Conservation (phyloP, 2,797 vertebrate genomes). For the Microctenopoma lineatum region DNA sequence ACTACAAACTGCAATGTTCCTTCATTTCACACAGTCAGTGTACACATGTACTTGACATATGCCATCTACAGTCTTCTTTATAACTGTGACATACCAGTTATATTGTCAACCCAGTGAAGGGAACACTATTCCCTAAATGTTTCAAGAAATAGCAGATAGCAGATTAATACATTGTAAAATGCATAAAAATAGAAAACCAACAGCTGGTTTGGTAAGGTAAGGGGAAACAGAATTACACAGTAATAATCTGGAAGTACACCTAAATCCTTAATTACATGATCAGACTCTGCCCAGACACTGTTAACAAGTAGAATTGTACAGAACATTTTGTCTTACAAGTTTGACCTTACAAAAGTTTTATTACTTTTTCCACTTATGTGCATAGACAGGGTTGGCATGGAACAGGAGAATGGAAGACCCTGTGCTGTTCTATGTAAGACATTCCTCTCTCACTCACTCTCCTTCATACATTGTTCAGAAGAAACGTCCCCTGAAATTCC, state of each 20-base stretch:
- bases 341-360: background rate
- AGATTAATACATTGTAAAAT: background rate
- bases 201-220: background rate
- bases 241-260: background rate
- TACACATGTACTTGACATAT: too few relatives aligned
- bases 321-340: background rate
- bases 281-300: background rate
- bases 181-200: background rate
- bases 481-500: constrained; percentile 21
- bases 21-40: too few relatives aligned
- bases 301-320: background rate
- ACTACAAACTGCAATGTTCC: background rate
- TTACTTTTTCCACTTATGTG: constrained; percentile 4
- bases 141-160: background rate
- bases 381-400: background rate
- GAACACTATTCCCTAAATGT: background rate
- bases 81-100: background rate
- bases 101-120: background rate
- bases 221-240: background rate
- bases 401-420: background rate
- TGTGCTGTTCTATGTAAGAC: constrained; percentile 4
- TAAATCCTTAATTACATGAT: background rate
- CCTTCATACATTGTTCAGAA: background rate
- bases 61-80: too few relatives aligned
- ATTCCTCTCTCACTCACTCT: background rate